These are phyloP conservation scores for Scaptomyza cyrtandrae DNA, from an alignment of 2,888 invertebrate species.

Conservation along the genomic window DNA sequence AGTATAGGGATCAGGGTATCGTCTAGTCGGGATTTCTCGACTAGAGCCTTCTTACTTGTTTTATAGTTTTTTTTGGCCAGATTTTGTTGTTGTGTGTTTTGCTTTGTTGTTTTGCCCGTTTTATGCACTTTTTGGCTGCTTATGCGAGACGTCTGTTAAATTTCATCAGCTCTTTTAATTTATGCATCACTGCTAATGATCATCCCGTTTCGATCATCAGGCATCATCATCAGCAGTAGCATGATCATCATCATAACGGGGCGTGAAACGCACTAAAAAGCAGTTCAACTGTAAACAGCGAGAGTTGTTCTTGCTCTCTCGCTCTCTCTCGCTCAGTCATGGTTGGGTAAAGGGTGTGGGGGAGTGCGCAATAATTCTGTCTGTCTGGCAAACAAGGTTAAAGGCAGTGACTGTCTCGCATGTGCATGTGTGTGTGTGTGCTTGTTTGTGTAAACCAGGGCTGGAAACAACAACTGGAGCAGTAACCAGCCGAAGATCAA, in stretches of 20 bases:
- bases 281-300: constrained; percentile 15
- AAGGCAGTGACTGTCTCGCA: constrained; percentile 28
- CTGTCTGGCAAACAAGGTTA: constrained; percentile 58
- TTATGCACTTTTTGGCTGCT: constrained; percentile 33
- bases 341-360: too few relatives aligned
- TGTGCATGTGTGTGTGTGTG: constrained; percentile 5
- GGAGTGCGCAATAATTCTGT: constrained; percentile 1
- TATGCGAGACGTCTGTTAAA: constrained; percentile 66
- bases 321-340: neutral
- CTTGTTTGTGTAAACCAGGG: constrained; percentile 36
- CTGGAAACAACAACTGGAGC: constrained; percentile 14
- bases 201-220: constrained; percentile 1
- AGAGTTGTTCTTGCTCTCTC: constrained; percentile 9
- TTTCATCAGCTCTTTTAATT: constrained; percentile 80
- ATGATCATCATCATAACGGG: constrained; percentile 33
- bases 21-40: too few relatives aligned
- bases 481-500: constrained; percentile 31
- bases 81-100: constrained; percentile 23
- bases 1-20: too few relatives aligned
- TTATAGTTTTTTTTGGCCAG: constrained; percentile 30
- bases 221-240: neutral
- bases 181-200: constrained; percentile 52
- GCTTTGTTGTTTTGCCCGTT: neutral
- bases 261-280: constrained; percentile 34
- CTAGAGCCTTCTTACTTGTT: too few relatives aligned